Evolutionary conservation across 2,888 invertebrate genomes (phyloP).

Genomic region (Lithophane leautieri): DNA sequence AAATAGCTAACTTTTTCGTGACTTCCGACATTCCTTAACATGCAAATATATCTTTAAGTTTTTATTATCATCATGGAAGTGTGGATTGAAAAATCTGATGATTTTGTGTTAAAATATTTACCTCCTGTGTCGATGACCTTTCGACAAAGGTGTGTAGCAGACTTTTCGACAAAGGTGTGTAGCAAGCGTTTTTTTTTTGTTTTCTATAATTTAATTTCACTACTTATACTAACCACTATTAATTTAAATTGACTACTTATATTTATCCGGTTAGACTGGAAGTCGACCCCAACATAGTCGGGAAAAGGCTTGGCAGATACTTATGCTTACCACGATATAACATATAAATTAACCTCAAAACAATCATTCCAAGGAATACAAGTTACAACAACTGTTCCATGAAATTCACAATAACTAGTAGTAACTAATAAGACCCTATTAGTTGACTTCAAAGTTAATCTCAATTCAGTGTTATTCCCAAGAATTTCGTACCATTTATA

Average conservation of each 20-base stretch:
- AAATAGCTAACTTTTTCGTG: conserved; percentile 12
- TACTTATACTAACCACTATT: too few relatives aligned
- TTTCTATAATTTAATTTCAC: neutral
- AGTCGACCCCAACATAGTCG: too few relatives aligned
- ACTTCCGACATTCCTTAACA: conserved; percentile 12
- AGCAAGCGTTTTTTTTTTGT: too few relatives aligned
- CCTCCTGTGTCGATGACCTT: neutral
- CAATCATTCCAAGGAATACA: neutral
- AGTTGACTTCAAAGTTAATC: conserved; percentile 73
- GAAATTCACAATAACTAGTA: conserved; percentile 32
- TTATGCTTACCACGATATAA: too few relatives aligned
- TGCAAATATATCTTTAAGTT: neutral
- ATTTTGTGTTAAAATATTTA: neutral
- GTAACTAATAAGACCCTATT: conserved; percentile 66
- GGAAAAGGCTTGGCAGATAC: too few relatives aligned
- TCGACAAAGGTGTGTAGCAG: too few relatives aligned
- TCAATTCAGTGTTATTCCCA: conserved; percentile 57
- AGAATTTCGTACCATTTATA: conserved; percentile 77
- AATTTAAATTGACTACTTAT: too few relatives aligned
- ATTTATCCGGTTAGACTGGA: too few relatives aligned
- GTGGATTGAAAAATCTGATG: neutral
- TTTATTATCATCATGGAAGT: neutral
- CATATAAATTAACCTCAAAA: neutral
- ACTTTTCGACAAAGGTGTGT: too few relatives aligned
- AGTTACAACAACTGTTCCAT: conserved; percentile 27